A percentile compares a stretch with the other conserved stretches of the same genome.
Evolutionary conservation across 1,140 invertebrate genomes (phyloP).

Genomic region (Euura saliciscinereae): DNA sequence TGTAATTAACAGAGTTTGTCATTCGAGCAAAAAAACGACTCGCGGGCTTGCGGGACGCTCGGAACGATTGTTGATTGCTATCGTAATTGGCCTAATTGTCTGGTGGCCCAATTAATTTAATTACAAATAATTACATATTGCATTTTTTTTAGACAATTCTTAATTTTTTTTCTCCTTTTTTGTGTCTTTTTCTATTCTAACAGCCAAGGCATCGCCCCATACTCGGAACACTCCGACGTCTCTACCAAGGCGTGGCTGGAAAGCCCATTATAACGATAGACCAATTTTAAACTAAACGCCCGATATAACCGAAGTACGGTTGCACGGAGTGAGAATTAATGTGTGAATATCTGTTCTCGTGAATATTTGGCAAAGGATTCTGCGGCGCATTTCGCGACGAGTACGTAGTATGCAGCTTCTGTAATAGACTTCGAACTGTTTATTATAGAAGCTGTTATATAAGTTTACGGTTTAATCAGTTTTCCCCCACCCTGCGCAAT

Average conservation of each 20-base stretch:
- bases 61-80: slow-evolving; percentile 50
- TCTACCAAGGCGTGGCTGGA: background rate
- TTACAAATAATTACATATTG: slow-evolving; percentile 46
- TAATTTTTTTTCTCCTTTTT: background rate
- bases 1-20: slow-evolving; percentile 57
- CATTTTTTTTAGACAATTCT: background rate
- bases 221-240: background rate
- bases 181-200: background rate
- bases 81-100: slow-evolving; percentile 56
- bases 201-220: background rate
- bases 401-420: background rate
- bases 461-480: slow-evolving; percentile 35
- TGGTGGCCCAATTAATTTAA: slow-evolving; percentile 55
- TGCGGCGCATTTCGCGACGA: background rate
- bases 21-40: slow-evolving; percentile 46
- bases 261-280: background rate
- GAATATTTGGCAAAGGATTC: background rate
- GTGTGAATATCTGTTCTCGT: slow-evolving; percentile 9
- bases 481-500: slow-evolving; percentile 34
- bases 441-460: slow-evolving; percentile 19
- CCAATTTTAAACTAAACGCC: background rate
- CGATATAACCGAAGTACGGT: background rate
- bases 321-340: slow-evolving; percentile 18
- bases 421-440: slow-evolving; percentile 7
- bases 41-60: slow-evolving; percentile 18